A percentile compares a stretch with the other conserved stretches of the same genome.
Evolutionary conservation across 2,888 invertebrate genomes (phyloP).

Genomic region (Lochmaea capreae): DNA sequence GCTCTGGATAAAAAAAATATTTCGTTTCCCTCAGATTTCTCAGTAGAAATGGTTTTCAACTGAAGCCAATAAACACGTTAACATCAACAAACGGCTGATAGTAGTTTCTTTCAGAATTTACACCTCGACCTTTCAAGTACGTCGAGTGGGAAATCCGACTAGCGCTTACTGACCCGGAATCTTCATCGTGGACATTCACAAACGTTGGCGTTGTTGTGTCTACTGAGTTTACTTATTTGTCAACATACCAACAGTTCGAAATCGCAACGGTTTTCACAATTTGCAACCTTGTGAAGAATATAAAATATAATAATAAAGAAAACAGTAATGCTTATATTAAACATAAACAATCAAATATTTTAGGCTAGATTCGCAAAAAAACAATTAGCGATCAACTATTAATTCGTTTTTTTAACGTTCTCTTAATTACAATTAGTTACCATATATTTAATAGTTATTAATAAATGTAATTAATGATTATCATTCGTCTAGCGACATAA

Average conservation of each 20-base stretch:
- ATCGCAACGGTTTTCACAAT: neutral
- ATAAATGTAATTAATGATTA: too few relatives aligned
- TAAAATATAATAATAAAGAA: too few relatives aligned
- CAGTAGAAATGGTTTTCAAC: neutral
- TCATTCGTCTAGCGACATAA: too few relatives aligned
- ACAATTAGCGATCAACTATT: too few relatives aligned
- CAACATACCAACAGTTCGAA: constrained; percentile 1
- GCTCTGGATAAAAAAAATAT: too few relatives aligned
- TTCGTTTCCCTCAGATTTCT: too few relatives aligned
- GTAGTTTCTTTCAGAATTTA: neutral
- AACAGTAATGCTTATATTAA: too few relatives aligned
- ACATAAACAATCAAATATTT: too few relatives aligned
- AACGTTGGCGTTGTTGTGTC: constrained; percentile 15
- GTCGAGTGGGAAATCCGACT: constrained; percentile 14
- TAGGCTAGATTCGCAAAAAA: too few relatives aligned
- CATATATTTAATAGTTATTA: too few relatives aligned
- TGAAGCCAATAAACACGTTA: neutral
- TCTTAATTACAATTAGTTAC: too few relatives aligned
- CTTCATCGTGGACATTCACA: constrained; percentile 10
- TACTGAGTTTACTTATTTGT: constrained; percentile 7
- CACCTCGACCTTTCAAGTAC: constrained; percentile 19
- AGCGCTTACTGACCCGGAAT: constrained; percentile 9
- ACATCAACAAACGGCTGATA: neutral
- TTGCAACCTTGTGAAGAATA: neutral
- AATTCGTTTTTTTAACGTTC: too few relatives aligned